phyloP scores from a whole-genome alignment of 2,113 vertebrate genomes.

The Microcebus murinus region DNA sequence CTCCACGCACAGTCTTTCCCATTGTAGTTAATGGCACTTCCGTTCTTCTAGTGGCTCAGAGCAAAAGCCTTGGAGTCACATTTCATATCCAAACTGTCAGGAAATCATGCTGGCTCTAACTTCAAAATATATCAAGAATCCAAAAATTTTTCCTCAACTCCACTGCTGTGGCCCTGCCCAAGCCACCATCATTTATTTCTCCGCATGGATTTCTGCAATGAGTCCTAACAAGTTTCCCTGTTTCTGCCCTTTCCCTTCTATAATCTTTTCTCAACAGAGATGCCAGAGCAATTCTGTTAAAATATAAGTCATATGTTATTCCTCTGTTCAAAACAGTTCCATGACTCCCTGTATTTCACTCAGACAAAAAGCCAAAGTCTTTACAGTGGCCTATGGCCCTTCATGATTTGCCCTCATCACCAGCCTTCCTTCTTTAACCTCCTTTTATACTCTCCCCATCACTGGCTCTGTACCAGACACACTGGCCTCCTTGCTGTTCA shows the following conservation, averaged over 20 bases:
- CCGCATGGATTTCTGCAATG: neutral
- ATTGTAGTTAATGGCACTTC: neutral
- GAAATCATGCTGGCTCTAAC: neutral
- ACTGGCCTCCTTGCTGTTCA: neutral
- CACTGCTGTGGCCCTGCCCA: neutral
- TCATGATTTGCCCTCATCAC: neutral
- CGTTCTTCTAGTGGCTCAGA: neutral
- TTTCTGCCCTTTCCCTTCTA: neutral
- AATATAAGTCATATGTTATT: neutral
- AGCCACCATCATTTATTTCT: slow-evolving; percentile 1
- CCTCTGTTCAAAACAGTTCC: neutral
- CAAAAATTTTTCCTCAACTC: neutral
- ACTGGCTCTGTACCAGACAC: neutral
- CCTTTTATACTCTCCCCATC: neutral
- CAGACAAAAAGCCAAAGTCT: slow-evolving; percentile 1
- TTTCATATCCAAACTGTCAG: neutral
- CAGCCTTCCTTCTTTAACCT: neutral
- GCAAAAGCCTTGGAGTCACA: neutral
- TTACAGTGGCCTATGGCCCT: neutral
- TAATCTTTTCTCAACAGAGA: neutral
- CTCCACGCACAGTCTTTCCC: neutral
- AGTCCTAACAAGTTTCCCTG: neutral
- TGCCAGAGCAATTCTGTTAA: slow-evolving; percentile 1
- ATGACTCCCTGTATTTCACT: neutral
- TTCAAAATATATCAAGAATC: slow-evolving; percentile 3